These are phyloP conservation scores for Laothoe populi DNA, from an alignment of 2,888 invertebrate species.

Conservation along the genomic window DNA sequence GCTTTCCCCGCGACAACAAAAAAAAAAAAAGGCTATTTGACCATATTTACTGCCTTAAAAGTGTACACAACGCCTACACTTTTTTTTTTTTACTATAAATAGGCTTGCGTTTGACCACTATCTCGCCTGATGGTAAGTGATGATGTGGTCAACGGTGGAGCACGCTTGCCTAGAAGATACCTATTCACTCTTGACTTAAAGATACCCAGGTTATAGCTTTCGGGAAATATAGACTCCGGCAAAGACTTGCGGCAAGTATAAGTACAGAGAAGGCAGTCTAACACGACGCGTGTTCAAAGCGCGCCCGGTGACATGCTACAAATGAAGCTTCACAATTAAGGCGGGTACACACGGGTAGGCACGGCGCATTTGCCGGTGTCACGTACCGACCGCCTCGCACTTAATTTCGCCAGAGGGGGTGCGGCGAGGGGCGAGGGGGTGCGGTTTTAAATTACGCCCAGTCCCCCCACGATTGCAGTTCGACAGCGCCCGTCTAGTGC, in stretches of 20 bases:
- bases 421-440: conserved; percentile 72
- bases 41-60: no score
- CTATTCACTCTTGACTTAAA: background rate
- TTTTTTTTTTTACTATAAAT: no score
- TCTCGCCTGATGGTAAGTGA: no score
- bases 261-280: conserved; percentile 16
- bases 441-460: conserved; percentile 81
- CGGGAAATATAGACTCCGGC: background rate
- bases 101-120: no score
- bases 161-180: no score
- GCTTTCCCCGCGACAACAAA: no score
- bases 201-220: no score
- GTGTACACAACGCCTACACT: no score
- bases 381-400: conserved; percentile 77
- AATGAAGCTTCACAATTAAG: conserved; percentile 79
- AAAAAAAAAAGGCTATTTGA: no score
- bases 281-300: conserved; percentile 25
- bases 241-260: conserved; percentile 1
- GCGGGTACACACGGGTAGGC: conserved; percentile 72
- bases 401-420: conserved; percentile 73
- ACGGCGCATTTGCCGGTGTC: conserved; percentile 80
- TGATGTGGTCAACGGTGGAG: no score
- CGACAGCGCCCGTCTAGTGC: conserved; percentile 42
- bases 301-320: conserved; percentile 54
- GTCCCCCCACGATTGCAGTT: conserved; percentile 60